Evolutionary conservation across 1,140 invertebrate genomes (phyloP).

Genomic region (Protaetia brevitarsis): DNA sequence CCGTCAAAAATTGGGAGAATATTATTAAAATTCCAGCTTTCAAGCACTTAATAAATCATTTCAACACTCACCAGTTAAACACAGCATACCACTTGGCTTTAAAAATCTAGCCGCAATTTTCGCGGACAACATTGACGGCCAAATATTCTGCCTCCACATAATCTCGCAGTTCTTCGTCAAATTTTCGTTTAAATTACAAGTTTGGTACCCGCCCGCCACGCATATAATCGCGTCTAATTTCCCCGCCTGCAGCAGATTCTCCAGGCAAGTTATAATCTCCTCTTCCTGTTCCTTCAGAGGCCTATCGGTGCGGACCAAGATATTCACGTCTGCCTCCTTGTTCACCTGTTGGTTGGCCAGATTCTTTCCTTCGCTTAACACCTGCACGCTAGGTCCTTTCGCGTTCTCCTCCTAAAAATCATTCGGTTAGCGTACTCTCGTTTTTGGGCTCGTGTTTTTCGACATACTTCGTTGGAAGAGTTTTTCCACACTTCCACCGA

Average conservation of each 20-base stretch:
- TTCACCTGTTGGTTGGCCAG: conserved; percentile 57
- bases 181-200: conserved; percentile 65
- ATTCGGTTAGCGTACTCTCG: not conserved
- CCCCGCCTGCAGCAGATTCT: conserved; percentile 59
- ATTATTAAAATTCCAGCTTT: no score
- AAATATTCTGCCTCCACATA: conserved; percentile 23
- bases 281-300: conserved; percentile 72
- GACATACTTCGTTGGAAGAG: not conserved
- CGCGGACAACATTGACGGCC: conserved; percentile 13
- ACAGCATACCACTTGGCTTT: conserved; percentile 70
- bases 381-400: not conserved
- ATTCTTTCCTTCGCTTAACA: not conserved
- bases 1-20: no score
- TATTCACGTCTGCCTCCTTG: conserved; percentile 83
- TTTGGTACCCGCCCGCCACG: conserved; percentile 98
- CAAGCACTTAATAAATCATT: not conserved
- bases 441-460: not conserved
- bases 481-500: conserved; percentile 72
- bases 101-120: conserved; percentile 52
- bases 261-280: conserved; percentile 60
- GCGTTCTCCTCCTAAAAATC: not conserved
- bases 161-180: conserved; percentile 21
- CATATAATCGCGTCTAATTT: conserved; percentile 94
- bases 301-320: conserved; percentile 73
- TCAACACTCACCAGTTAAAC: conserved; percentile 56